Conservation (phyloP, 2,888 invertebrate species). For the Trachelus tabidus region DNA sequence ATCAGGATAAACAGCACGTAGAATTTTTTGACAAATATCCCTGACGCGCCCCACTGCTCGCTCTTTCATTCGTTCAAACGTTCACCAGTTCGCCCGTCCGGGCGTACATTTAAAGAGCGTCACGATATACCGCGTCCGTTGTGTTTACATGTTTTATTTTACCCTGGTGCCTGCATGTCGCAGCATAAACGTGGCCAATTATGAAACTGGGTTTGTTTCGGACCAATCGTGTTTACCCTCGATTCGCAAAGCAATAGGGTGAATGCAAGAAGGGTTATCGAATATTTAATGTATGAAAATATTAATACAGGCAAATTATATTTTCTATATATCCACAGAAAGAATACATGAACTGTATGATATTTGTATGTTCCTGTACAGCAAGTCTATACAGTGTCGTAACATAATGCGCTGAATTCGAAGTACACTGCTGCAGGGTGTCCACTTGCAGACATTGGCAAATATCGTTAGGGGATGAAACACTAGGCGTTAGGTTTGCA, state of each 20-base stretch:
- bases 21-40: constrained; percentile 19
- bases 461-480: constrained; percentile 47
- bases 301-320: no score
- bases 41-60: constrained; percentile 13
- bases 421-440: no score
- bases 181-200: constrained; percentile 21
- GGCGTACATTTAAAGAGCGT: no score
- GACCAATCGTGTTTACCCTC: constrained; percentile 1
- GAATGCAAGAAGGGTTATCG: no score
- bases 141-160: constrained; percentile 12
- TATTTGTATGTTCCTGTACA: no score
- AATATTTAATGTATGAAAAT: no score
- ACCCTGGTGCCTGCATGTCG: constrained; percentile 10
- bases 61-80: no score
- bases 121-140: no score
- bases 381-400: no score
- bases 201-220: neutral
- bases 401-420: no score
- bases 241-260: neutral
- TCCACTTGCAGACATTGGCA: constrained; percentile 34
- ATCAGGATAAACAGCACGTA: constrained; percentile 14
- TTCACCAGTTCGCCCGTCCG: neutral
- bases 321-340: no score
- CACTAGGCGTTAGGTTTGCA: constrained; percentile 33
- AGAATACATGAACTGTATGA: no score